Conservation (phyloP, 2,888 invertebrate species). For the Autographa pulchrina region DNA sequence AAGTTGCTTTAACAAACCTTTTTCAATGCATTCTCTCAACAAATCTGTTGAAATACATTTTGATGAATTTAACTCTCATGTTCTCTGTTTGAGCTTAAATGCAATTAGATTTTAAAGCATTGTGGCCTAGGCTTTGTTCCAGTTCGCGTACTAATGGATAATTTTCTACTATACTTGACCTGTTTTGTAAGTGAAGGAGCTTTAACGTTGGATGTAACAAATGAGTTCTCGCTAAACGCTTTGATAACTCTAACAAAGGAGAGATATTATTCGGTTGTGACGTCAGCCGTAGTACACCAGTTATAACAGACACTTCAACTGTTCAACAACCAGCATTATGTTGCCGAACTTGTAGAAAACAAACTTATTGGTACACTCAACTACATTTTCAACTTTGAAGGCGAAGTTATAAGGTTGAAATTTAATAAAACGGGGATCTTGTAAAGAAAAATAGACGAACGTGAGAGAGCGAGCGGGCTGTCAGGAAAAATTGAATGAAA, state of each 20-base stretch:
- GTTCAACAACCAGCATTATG: constrained; percentile 30
- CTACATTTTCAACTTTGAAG: not conserved
- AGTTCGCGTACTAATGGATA: constrained; percentile 28
- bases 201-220: constrained; percentile 39
- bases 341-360: constrained; percentile 28
- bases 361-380: constrained; percentile 9
- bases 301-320: constrained; percentile 46
- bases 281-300: constrained; percentile 33
- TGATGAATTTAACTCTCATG: not conserved
- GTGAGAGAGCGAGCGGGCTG: constrained; percentile 46
- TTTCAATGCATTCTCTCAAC: too few relatives aligned
- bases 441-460: constrained; percentile 19
- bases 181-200: constrained; percentile 43
- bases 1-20: too few relatives aligned
- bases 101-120: not conserved
- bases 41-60: not conserved
- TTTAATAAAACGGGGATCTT: constrained; percentile 18
- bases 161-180: constrained; percentile 44
- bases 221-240: constrained; percentile 39
- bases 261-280: constrained; percentile 50
- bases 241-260: constrained; percentile 48
- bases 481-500: constrained; percentile 69
- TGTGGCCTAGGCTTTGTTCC: constrained; percentile 10
- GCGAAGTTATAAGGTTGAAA: constrained; percentile 16
- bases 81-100: not conserved